These are phyloP conservation scores for Megaceryle alcyon DNA, from an alignment of 2,797 vertebrate species.

Conservation along the genomic window DNA sequence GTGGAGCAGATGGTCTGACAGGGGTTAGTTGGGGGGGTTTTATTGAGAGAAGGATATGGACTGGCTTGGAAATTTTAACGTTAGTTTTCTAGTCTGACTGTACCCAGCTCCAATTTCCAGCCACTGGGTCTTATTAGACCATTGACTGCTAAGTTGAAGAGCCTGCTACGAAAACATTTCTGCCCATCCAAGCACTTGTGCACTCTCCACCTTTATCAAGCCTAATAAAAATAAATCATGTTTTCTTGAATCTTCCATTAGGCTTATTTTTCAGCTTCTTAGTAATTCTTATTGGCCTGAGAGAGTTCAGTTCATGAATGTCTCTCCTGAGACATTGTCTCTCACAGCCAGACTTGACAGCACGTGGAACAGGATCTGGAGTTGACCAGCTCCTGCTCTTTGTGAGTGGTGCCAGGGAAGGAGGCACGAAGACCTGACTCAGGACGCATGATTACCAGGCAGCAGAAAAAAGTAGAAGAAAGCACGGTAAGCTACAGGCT, in stretches of 20 bases:
- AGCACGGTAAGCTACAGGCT: neutral
- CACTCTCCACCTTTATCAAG: neutral
- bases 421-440: neutral
- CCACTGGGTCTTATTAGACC: neutral
- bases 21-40: neutral
- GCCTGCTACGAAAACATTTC: neutral
- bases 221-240: neutral
- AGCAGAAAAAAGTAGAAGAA: neutral
- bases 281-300: neutral
- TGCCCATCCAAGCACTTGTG: neutral
- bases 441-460: fast-evolving
- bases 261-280: neutral
- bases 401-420: neutral
- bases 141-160: neutral
- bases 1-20: neutral
- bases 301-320: neutral
- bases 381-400: neutral
- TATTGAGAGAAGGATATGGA: neutral
- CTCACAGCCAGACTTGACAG: neutral
- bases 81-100: neutral
- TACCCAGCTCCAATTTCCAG: neutral
- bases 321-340: neutral
- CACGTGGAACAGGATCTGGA: neutral
- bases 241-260: neutral
- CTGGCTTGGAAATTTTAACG: neutral